These are phyloP conservation scores for Gymnoscopelus microlampas DNA, from an alignment of 2,797 vertebrate genomes.

Conservation along the genomic window DNA sequence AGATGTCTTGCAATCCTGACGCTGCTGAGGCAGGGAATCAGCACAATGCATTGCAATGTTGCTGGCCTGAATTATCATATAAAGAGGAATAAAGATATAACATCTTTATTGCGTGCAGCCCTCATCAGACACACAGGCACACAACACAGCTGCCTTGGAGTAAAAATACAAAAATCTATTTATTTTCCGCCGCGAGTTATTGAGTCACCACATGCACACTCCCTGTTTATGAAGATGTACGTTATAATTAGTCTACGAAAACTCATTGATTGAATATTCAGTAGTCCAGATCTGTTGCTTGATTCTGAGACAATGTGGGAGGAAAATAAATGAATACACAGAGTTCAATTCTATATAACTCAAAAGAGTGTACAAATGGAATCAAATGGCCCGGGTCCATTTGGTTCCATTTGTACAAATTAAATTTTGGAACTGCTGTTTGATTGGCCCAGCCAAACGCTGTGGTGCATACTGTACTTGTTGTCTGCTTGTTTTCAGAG, in stretches of 20 bases:
- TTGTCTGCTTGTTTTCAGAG: conserved; percentile 48
- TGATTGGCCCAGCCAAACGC: conserved; percentile 19
- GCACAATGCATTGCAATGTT: conserved; percentile 32
- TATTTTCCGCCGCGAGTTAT: conserved; percentile 67
- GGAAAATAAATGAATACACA: conserved; percentile 60
- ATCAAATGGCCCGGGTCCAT: too few relatives aligned
- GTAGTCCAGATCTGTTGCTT: conserved; percentile 66
- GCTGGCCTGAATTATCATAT: conserved; percentile 71
- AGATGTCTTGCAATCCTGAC: conserved; percentile 51
- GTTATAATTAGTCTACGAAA: conserved; percentile 78
- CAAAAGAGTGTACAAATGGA: too few relatives aligned
- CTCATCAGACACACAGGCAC: conserved; percentile 59
- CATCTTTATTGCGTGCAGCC: conserved; percentile 58
- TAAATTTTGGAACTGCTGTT: conserved; percentile 52
- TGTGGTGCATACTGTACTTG: conserved; percentile 19
- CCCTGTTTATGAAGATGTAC: conserved; percentile 74
- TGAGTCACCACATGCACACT: conserved; percentile 70
- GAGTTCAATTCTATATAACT: too few relatives aligned
- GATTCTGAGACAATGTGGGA: conserved; percentile 59
- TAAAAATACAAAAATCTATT: conserved; percentile 70
- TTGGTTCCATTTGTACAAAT: conserved; percentile 6
- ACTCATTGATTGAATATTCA: conserved; percentile 79
- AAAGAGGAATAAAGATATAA: conserved; percentile 64
- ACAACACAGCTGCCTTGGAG: conserved; percentile 76
- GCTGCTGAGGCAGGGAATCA: conserved; percentile 65